These are phyloP conservation scores for Lysiphlebus fabarum DNA, from an alignment of 1,140 invertebrate species.

Conservation along the genomic window DNA sequence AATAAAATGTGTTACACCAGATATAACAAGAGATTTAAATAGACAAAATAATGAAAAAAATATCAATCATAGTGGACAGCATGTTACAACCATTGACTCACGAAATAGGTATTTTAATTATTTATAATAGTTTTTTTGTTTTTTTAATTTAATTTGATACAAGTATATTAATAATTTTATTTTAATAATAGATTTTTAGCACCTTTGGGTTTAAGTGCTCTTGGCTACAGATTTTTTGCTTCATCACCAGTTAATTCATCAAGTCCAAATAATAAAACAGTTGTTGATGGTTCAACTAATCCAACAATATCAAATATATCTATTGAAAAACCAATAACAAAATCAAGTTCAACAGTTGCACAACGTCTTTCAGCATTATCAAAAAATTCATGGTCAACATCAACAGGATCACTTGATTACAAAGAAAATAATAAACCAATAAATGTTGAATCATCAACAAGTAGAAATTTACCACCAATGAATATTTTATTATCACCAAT, in stretches of 20 bases:
- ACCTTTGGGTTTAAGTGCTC: slow-evolving; percentile 40
- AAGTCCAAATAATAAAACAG: slow-evolving; percentile 30
- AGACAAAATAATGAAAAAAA: slow-evolving; percentile 39
- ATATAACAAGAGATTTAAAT: slow-evolving; percentile 56
- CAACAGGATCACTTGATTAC: slow-evolving; percentile 20
- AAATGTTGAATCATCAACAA: slow-evolving; percentile 25
- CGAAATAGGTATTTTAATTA: slow-evolving; percentile 42
- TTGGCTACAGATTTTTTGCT: slow-evolving; percentile 50
- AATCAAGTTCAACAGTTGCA: slow-evolving; percentile 2
- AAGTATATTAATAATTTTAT: background rate
- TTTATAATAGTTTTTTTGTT: slow-evolving; percentile 5
- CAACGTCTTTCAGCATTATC: slow-evolving; percentile 13
- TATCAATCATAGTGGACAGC: slow-evolving; percentile 27
- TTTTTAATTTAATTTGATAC: slow-evolving; percentile 2
- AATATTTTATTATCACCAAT: slow-evolving; percentile 61
- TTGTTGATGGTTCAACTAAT: slow-evolving; percentile 31
- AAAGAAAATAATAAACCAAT: slow-evolving; percentile 10
- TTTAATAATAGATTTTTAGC: slow-evolving; percentile 38
- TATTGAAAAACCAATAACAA: background rate
- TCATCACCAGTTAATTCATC: slow-evolving; percentile 38
- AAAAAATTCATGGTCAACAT: slow-evolving; percentile 1
- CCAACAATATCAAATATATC: slow-evolving; percentile 44
- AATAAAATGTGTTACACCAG: slow-evolving; percentile 58
- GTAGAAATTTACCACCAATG: slow-evolving; percentile 37
- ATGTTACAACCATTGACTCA: slow-evolving; percentile 35